Conservation (phyloP, 2,888 invertebrate species). For the Allolobophora icterica region DNA sequence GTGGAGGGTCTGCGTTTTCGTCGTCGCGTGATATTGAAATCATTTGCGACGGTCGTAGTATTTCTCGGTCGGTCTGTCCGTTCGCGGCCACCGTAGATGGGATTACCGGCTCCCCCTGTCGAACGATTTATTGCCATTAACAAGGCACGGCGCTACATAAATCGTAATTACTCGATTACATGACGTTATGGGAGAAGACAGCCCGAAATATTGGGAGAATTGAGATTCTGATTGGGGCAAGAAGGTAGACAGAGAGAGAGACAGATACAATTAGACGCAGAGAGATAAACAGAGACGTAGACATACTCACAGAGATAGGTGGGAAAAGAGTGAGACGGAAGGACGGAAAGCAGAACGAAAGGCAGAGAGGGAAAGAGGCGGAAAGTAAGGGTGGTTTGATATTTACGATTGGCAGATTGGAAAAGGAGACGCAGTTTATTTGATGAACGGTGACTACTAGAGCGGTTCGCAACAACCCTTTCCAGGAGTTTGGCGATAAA, state of each 20-base stretch:
- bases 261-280: neutral
- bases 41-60: neutral
- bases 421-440: too few species aligned
- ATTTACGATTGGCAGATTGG: too few species aligned
- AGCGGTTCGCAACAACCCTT: too few species aligned
- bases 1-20: neutral
- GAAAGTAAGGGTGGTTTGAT: too few species aligned
- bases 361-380: too few species aligned
- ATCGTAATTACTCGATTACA: neutral
- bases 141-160: neutral
- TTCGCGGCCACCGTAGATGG: neutral
- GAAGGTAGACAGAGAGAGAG: too few species aligned
- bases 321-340: neutral
- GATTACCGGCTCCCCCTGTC: neutral
- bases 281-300: neutral
- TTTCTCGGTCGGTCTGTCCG: neutral
- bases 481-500: too few species aligned
- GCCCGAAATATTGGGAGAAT: neutral
- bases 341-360: too few species aligned
- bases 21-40: neutral
- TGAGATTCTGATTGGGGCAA: neutral
- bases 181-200: neutral
- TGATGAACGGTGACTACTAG: too few species aligned
- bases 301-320: neutral
- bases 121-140: conserved; percentile 9